phyloP scores from a whole-genome alignment of 2,888 invertebrate genomes.

The Mythimna albipuncta region DNA sequence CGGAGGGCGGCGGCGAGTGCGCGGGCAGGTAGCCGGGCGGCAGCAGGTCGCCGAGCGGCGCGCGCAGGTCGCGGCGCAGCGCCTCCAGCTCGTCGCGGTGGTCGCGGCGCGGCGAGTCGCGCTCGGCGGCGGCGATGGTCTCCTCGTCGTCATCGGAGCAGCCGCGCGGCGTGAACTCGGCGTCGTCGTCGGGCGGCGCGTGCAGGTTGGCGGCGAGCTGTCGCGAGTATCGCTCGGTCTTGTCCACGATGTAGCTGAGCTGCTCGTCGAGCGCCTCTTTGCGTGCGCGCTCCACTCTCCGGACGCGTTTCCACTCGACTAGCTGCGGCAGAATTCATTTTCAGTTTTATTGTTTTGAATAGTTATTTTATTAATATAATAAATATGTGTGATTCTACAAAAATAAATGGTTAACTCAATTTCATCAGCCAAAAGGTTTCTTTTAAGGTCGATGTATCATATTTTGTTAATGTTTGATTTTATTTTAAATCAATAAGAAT shows the following conservation, averaged over 20 bases:
- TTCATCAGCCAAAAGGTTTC: too few species aligned
- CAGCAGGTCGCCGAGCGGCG: slow-evolving; percentile 96
- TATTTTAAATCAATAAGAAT: too few species aligned
- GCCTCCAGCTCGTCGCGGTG: slow-evolving; percentile 94
- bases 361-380: neutral
- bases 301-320: slow-evolving; percentile 98
- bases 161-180: slow-evolving; percentile 95
- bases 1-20: slow-evolving; percentile 92
- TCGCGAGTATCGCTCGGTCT: slow-evolving; percentile 99
- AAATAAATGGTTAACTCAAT: too few species aligned
- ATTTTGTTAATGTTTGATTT: too few species aligned
- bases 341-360: neutral
- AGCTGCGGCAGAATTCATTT: slow-evolving; percentile 85
- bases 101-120: slow-evolving; percentile 90
- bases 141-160: slow-evolving; percentile 97
- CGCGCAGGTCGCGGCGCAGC: slow-evolving; percentile 96
- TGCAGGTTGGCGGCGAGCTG: slow-evolving; percentile 96
- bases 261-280: slow-evolving; percentile 99
- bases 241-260: slow-evolving; percentile 99
- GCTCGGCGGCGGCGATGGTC: slow-evolving; percentile 97
- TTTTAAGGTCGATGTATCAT: too few species aligned
- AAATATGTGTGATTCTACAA: too few species aligned
- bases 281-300: slow-evolving; percentile 97
- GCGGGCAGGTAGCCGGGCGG: slow-evolving; percentile 95
- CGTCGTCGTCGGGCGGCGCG: slow-evolving; percentile 85